Evolutionary conservation across 92 coral and sea anemone species (phyloP), one percentile per base, ranked within the genome.

Genomic region (Epizoanthus scotinus): DNA sequence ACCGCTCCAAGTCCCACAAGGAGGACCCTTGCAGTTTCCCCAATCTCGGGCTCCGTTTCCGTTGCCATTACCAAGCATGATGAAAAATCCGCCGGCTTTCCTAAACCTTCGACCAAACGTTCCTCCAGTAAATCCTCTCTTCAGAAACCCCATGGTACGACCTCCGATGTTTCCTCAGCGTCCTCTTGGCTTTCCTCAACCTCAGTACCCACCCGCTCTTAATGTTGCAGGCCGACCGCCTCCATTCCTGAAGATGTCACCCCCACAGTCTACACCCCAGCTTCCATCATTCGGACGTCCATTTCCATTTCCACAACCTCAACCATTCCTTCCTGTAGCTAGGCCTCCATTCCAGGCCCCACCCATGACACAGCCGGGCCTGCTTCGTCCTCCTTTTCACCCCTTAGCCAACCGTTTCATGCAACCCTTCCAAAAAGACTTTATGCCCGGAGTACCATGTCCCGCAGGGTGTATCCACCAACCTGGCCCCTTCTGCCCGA

Each of bases 401-500:
- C 66, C 67, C 25, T 67, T 57, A 21, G 56, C 56, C 26, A 58
- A 58, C 57, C 50, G 55, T 20, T 38, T 75, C 50, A 22, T 36
- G 19, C 53, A 19, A 3, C 81, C 81, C 2, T 58, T 57, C 49
- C 68, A 59, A 75, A 54, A 57, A 75, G 34, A 75, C 56, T 9
- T 17, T 9, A 22, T 75, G 55, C 81, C 81, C 55, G 50, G 2
- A 21, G 57, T 58, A 59, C 12, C 38, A 40, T 75, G 81, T 20
- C 68, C 58, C 22, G 8, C 12, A 14, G 14, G 54, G 4, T 75
- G 81, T 19, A 21, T 34, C 6, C 40, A 53, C 24, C 42, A 36
- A 59, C 44, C 21, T 0, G 17, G 25, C 24, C 12, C 64, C 5
- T 84, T 85, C 67, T 93, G 97, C 9, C 97, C 94, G 1, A 57